Evolutionary conservation across 2,113 vertebrate species (phyloP), one percentile per base, ranked within the genome.

Genomic region (Psittacus erithacus): DNA sequence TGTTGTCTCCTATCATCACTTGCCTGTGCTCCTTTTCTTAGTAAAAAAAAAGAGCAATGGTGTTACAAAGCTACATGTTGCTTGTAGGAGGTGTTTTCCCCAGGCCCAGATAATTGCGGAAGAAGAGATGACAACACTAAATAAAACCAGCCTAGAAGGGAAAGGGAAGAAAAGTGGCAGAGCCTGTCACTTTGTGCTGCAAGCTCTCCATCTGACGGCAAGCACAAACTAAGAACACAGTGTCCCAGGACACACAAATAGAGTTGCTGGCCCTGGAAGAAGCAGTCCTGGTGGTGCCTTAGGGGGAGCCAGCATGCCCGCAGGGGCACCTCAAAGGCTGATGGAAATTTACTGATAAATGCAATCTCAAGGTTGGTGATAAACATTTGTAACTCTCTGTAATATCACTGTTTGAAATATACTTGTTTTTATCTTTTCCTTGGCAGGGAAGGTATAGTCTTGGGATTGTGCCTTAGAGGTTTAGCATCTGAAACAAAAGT

Each of bases 41-140:
- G 29, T 22, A 49, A 15, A 13, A 59, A 33, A 92, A 92, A 94
- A 93, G 88, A 96, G 92, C 94, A 97, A 44, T 46, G 29, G 16
- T 86, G 76, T 94, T 86, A 67, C 63, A 90, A 90, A 90, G 31
- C 92, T 92, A 33, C 76, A 29, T 81, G 91, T 63, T 86, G 22
- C 81, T 92, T 96, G 92, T 94, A 86, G 92, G 92, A 95, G 60
- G 64, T 75, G 88, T 80, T 96, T 97, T 91, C 92, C 86, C 46
- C 76, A 75, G 92, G 88, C 94, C 91, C 83, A 60, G 71, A 90
- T 70, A 53, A 49, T 23, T 78, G 83, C 81, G 50, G 80, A 86
- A 92, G 44, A 92, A 92, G 33, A 95, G 60, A 92, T 87, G 92
- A 93, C 88, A 95, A 81, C 74, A 62, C 88, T 82, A 28, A 91